These are phyloP conservation scores for Halictus quadricinctus DNA, from an alignment of 2,888 invertebrate species.

Conservation along the genomic window DNA sequence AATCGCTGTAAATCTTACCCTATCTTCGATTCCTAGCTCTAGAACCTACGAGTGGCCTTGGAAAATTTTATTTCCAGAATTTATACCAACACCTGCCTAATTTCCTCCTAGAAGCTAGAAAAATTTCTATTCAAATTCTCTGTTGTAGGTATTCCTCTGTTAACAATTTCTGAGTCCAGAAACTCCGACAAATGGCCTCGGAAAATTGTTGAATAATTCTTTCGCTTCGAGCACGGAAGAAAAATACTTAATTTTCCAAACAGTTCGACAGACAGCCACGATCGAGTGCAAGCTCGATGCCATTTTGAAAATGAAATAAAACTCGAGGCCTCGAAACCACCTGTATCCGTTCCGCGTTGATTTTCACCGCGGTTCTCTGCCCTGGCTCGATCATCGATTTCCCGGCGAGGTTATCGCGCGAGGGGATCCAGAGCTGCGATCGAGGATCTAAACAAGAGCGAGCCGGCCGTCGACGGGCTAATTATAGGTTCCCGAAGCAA, in stretches of 20 bases:
- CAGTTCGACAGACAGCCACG: not conserved
- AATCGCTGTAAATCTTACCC: constrained; percentile 7
- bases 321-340: not conserved
- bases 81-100: too few relatives aligned
- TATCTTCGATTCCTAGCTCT: not conserved
- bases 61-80: not conserved
- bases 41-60: not conserved
- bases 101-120: too few relatives aligned
- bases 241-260: too few relatives aligned
- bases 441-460: constrained; percentile 15
- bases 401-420: not conserved
- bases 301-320: not conserved
- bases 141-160: too few relatives aligned
- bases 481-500: constrained; percentile 67
- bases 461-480: constrained; percentile 48
- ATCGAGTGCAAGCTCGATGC: not conserved
- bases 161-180: too few relatives aligned
- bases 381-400: not conserved
- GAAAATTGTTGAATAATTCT: too few relatives aligned
- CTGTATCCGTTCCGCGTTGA: not conserved
- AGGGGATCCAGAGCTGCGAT: not conserved
- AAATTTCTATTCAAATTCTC: too few relatives aligned
- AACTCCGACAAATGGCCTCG: too few relatives aligned
- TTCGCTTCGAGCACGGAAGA: too few relatives aligned
- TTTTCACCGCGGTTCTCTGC: not conserved